Evolutionary conservation across 2,888 invertebrate species (phyloP).

Genomic region (Phania funesta): DNA sequence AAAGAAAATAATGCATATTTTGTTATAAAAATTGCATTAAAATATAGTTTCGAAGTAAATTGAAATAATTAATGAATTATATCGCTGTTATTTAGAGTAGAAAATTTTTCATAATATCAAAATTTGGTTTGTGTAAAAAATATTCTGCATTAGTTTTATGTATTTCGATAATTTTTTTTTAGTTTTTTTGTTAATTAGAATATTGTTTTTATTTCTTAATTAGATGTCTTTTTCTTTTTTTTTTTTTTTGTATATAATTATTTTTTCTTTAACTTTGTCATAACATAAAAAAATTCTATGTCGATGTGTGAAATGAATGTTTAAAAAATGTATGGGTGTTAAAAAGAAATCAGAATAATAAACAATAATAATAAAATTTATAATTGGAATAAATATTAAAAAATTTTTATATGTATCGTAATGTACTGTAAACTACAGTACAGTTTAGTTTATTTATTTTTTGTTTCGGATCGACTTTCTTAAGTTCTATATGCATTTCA

Average conservation of each 20-base stretch:
- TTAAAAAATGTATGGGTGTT: too few species aligned
- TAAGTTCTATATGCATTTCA: too few species aligned
- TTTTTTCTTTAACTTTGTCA: slow-evolving; percentile 16
- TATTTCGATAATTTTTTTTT: slow-evolving; percentile 11
- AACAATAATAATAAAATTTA: slow-evolving; percentile 30
- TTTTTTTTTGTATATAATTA: background rate
- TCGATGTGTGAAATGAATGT: slow-evolving; percentile 40
- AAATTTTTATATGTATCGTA: slow-evolving; percentile 59
- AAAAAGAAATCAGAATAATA: slow-evolving; percentile 9
- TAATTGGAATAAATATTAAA: slow-evolving; percentile 54
- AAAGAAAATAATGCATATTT: slow-evolving; percentile 58
- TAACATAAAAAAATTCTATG: slow-evolving; percentile 4
- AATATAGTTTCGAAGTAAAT: slow-evolving; percentile 26
- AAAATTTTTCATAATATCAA: slow-evolving; percentile 32
- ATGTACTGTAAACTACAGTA: slow-evolving; percentile 55
- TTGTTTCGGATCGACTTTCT: too few species aligned
- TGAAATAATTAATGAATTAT: background rate
- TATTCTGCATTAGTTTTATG: background rate
- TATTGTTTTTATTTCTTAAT: slow-evolving; percentile 8
- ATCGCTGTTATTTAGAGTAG: slow-evolving; percentile 20
- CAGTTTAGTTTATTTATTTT: too few species aligned
- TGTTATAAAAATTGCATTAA: slow-evolving; percentile 65
- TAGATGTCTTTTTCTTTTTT: background rate
- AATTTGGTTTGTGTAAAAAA: slow-evolving; percentile 4
- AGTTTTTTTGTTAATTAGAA: slow-evolving; percentile 9